Evolutionary conservation across 2,888 invertebrate genomes (phyloP).

Genomic region (Heliothis peltigera): DNA sequence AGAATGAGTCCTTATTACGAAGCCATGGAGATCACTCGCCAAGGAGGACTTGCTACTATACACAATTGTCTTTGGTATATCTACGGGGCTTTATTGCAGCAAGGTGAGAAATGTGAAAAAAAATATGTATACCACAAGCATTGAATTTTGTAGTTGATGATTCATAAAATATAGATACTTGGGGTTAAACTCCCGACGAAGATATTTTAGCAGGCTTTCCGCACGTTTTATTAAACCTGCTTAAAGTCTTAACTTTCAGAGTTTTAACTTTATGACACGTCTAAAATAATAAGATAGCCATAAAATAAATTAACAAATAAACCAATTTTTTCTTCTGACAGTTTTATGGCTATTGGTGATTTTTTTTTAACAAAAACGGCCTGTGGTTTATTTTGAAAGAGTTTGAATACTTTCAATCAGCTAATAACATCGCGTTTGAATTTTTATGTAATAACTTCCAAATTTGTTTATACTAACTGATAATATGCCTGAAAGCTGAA

Average conservation of each 20-base stretch:
- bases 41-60: constrained; percentile 90
- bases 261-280: background rate
- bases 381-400: background rate
- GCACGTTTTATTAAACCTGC: no score
- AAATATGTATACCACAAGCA: background rate
- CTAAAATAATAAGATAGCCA: background rate
- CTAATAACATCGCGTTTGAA: no score
- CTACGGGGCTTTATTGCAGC: constrained; percentile 97
- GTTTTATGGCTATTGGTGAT: background rate
- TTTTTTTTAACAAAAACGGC: background rate
- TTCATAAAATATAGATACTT: no score
- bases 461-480: no score
- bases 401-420: no score
- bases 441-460: no score
- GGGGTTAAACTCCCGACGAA: no score
- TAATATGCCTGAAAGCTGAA: no score
- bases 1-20: constrained; percentile 93
- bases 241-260: no score
- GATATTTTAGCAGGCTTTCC: no score
- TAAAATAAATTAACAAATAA: constrained; percentile 2
- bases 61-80: constrained; percentile 96
- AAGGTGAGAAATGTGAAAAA: constrained; percentile 91
- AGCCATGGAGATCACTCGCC: constrained; percentile 88
- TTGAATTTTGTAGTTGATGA: no score
- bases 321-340: background rate